Evolutionary conservation across 2,888 invertebrate species (phyloP).

Genomic region (Tachina fera): DNA sequence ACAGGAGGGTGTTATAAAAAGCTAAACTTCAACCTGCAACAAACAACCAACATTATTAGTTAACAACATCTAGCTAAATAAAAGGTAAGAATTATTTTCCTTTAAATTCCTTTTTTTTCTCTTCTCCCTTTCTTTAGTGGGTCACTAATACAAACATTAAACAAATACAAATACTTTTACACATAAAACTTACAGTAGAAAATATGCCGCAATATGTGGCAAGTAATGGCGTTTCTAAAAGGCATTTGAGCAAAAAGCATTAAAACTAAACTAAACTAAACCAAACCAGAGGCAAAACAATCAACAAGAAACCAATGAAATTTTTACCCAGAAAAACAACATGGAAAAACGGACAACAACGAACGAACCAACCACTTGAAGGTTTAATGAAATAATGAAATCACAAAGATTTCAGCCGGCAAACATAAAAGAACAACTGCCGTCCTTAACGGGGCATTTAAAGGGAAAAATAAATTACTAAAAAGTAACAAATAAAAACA

Average conservation of each 20-base stretch:
- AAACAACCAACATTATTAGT: slow-evolving; percentile 43
- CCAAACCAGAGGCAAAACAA: slow-evolving; percentile 37
- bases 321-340: slow-evolving; percentile 6
- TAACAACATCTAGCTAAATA: slow-evolving; percentile 48
- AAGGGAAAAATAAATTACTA: neutral
- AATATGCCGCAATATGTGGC: slow-evolving; percentile 68
- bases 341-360: slow-evolving; percentile 62
- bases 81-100: slow-evolving; percentile 32
- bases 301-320: slow-evolving; percentile 56
- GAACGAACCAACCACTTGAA: slow-evolving; percentile 78
- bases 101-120: slow-evolving; percentile 20
- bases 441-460: slow-evolving; percentile 64
- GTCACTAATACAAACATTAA: slow-evolving; percentile 60
- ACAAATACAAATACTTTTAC: slow-evolving; percentile 45
- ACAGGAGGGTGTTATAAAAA: slow-evolving; percentile 38
- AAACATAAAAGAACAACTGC: slow-evolving; percentile 80
- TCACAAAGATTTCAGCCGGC: slow-evolving; percentile 82
- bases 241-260: slow-evolving; percentile 9
- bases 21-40: slow-evolving; percentile 55
- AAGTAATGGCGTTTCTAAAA: slow-evolving; percentile 39
- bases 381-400: slow-evolving; percentile 75
- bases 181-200: slow-evolving; percentile 33
- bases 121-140: slow-evolving; percentile 45
- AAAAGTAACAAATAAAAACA: slow-evolving; percentile 15
- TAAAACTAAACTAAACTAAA: neutral